Conservation (phyloP, 2,888 invertebrate genomes). For the Drepana falcataria region DNA sequence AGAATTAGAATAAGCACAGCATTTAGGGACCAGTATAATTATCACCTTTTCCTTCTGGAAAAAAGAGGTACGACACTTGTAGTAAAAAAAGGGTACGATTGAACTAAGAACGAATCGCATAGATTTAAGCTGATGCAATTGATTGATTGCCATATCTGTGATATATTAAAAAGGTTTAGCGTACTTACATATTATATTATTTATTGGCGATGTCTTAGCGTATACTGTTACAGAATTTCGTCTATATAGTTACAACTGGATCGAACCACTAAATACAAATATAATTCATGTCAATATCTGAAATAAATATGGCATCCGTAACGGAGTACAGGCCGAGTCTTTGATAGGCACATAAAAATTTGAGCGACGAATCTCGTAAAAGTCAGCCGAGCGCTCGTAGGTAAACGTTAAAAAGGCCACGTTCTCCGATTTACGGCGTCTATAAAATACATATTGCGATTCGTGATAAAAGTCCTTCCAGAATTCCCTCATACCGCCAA, state of each 20-base stretch:
- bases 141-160: too few relatives aligned
- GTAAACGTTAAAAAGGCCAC: slow-evolving; percentile 74
- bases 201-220: too few relatives aligned
- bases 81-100: too few relatives aligned
- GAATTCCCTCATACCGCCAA: slow-evolving; percentile 60
- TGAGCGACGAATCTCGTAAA: slow-evolving; percentile 68
- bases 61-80: too few relatives aligned
- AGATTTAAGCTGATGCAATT: too few relatives aligned
- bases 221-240: too few relatives aligned
- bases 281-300: slow-evolving; percentile 56
- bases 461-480: slow-evolving; percentile 68
- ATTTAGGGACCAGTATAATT: too few relatives aligned
- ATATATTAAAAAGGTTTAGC: too few relatives aligned
- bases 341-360: slow-evolving; percentile 59
- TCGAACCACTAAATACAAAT: slow-evolving; percentile 17
- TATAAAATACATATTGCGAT: slow-evolving; percentile 78
- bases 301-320: slow-evolving; percentile 41
- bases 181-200: too few relatives aligned
- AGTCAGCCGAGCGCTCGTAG: slow-evolving; percentile 62
- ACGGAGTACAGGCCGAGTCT: slow-evolving; percentile 32
- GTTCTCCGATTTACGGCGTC: slow-evolving; percentile 69
- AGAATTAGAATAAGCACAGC: too few relatives aligned
- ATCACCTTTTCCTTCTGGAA: too few relatives aligned
- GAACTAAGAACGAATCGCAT: too few relatives aligned
- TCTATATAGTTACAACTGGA: not conserved